phyloP scores from a whole-genome alignment of 2,888 invertebrate genomes.

The Lycia hirtaria region DNA sequence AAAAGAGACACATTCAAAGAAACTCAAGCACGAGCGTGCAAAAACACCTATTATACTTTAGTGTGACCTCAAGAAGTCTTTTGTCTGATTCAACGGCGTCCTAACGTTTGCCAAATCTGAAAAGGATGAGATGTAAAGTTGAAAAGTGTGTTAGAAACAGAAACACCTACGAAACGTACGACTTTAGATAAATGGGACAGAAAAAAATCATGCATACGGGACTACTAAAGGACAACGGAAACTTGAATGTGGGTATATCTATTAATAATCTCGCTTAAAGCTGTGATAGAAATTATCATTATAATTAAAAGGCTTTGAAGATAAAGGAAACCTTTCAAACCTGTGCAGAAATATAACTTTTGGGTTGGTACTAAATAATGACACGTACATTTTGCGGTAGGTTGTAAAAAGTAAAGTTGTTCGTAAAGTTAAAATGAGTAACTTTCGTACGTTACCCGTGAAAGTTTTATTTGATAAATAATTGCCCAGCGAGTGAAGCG shows the following conservation, averaged over 20 bases:
- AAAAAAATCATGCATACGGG: neutral
- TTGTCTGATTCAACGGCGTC: slow-evolving; percentile 22
- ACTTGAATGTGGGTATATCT: neutral
- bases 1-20: slow-evolving; percentile 30
- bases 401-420: too few relatives aligned
- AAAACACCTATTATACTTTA: slow-evolving; percentile 29
- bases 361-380: slow-evolving; percentile 1
- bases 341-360: neutral
- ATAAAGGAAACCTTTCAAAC: neutral
- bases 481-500: too few relatives aligned
- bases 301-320: slow-evolving; percentile 2
- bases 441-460: neutral
- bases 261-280: neutral
- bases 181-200: neutral
- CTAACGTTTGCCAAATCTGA: slow-evolving; percentile 24
- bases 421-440: neutral
- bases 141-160: slow-evolving; percentile 2
- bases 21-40: slow-evolving; percentile 29
- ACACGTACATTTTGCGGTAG: neutral
- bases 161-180: slow-evolving; percentile 7
- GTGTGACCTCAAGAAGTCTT: slow-evolving; percentile 32
- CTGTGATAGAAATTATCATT: neutral
- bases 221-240: neutral
- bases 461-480: neutral
- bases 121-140: slow-evolving; percentile 14